phyloP scores from a whole-genome alignment of 2,888 invertebrate genomes.

The Caenorhabditis sp. region DNA sequence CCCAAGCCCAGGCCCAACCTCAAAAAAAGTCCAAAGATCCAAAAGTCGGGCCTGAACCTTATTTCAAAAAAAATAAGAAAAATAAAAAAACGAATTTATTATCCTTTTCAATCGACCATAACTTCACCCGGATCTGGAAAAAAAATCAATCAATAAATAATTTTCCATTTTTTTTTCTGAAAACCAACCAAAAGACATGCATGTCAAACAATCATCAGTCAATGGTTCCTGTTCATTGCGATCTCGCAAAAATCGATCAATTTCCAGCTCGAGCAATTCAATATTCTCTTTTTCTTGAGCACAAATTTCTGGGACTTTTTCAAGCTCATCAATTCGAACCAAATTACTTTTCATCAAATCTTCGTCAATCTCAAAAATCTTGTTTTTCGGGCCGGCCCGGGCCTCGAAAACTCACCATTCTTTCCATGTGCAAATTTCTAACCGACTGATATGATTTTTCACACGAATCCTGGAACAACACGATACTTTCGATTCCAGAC shows the following conservation, averaged over 20 bases:
- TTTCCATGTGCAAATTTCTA: background rate
- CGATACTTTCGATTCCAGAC: background rate
- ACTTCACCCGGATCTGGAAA: no score
- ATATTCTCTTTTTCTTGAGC: no score
- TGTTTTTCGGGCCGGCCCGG: no score
- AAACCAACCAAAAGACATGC: no score
- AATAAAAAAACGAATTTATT: no score
- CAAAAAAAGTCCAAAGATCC: no score
- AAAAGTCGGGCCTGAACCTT: no score
- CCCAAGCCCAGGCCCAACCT: no score
- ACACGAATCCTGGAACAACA: background rate
- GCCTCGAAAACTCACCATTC: background rate
- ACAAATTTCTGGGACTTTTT: background rate
- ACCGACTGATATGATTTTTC: background rate
- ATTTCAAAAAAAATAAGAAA: no score
- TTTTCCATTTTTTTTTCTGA: no score
- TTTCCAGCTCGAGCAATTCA: background rate
- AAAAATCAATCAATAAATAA: no score
- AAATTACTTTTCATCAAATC: conserved; percentile 20
- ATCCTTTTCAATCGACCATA: no score
- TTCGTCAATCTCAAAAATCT: conserved; percentile 15
- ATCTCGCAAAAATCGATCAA: background rate
- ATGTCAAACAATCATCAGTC: background rate
- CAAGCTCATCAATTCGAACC: conserved; percentile 4
- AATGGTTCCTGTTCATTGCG: background rate